Percentiles rank a stretch among this genome's conserved stretches.
Conservation (phyloP, 2,888 invertebrate genomes). For the Hipparchia semele region DNA sequence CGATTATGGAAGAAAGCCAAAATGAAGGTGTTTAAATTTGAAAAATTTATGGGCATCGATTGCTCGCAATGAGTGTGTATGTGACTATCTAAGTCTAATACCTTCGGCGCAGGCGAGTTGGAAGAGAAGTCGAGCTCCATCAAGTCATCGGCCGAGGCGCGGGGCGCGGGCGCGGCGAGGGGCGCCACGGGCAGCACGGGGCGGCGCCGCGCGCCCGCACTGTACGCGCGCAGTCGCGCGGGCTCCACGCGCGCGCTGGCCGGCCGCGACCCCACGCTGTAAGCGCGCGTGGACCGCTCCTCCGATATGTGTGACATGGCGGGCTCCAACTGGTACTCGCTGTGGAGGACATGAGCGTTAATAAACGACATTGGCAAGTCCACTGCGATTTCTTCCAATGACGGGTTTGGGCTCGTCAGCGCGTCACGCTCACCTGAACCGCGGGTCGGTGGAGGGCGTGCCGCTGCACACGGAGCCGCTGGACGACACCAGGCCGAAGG, state of each 20-base stretch:
- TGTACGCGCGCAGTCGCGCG: conserved; percentile 81
- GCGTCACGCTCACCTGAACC: conserved; percentile 74
- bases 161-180: conserved; percentile 72
- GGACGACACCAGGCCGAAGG: conserved; percentile 63
- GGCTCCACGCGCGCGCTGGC: conserved; percentile 74
- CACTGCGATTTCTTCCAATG: conserved; percentile 58
- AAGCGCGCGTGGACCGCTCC: conserved; percentile 87
- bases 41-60: not conserved
- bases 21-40: too few relatives aligned
- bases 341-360: conserved; percentile 45
- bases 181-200: conserved; percentile 81
- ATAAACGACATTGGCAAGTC: conserved; percentile 81
- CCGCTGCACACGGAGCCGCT: conserved; percentile 90
- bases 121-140: conserved; percentile 87
- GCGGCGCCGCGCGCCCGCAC: conserved; percentile 69
- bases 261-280: conserved; percentile 93
- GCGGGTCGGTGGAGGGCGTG: conserved; percentile 90
- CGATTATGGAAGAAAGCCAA: too few relatives aligned
- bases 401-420: too few relatives aligned
- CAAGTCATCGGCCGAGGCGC: conserved; percentile 87
- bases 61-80: not conserved
- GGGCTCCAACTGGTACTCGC: conserved; percentile 91
- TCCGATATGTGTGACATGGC: conserved; percentile 88
- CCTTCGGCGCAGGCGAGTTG: conserved; percentile 60
- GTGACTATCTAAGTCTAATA: not conserved